A percentile compares a stretch with the other conserved stretches of the same genome.
Evolutionary conservation across 64 coral and sea anemone genomes (phyloP).

Genomic region (Actinia tenebrosa): DNA sequence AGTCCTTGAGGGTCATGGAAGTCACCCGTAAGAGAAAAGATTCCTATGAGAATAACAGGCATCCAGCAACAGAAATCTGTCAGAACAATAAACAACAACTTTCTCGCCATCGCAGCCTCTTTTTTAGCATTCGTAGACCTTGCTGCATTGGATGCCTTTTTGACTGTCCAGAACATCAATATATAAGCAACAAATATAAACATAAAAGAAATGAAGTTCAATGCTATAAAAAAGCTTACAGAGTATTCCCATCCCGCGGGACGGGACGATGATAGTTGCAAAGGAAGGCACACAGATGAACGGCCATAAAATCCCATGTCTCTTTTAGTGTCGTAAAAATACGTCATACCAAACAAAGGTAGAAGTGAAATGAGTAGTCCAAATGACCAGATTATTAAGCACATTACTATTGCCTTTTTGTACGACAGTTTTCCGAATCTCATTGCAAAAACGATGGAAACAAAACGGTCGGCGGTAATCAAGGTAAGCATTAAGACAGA

Average conservation of each 20-base stretch:
- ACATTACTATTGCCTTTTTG: not conserved
- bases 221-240: conserved; percentile 26
- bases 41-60: conserved; percentile 39
- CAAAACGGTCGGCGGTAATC: conserved; percentile 45
- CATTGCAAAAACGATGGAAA: conserved; percentile 48
- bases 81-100: not conserved
- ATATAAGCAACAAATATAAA: conserved; percentile 46
- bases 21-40: conserved; percentile 21
- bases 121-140: conserved; percentile 27
- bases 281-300: conserved; percentile 53
- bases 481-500: conserved; percentile 46
- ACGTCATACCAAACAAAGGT: conserved; percentile 17
- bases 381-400: not conserved
- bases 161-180: conserved; percentile 40
- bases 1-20: conserved; percentile 30
- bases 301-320: conserved; percentile 40
- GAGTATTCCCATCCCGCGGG: conserved; percentile 53
- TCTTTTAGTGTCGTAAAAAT: conserved; percentile 28
- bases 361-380: conserved; percentile 16
- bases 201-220: conserved; percentile 50
- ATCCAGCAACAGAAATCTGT: conserved; percentile 33
- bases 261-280: conserved; percentile 34
- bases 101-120: conserved; percentile 37
- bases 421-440: conserved; percentile 1
- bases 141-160: not conserved